phyloP scores from a whole-genome alignment of 2,888 invertebrate species.

The Polyommatus icarus region DNA sequence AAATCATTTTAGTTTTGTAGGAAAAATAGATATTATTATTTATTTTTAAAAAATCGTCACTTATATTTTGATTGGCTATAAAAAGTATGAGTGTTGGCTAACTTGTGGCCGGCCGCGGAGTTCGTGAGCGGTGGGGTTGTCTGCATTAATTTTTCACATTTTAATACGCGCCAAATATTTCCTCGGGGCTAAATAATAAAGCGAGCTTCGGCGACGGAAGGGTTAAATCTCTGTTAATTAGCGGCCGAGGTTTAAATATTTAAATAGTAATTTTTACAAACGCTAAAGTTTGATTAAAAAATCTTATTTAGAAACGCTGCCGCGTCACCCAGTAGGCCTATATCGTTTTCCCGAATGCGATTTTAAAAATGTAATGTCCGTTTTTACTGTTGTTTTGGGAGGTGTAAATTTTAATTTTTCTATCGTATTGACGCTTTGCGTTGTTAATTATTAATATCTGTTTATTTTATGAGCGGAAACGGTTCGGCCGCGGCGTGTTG shows the following conservation, averaged over 20 bases:
- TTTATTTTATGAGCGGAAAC: slow-evolving; percentile 64
- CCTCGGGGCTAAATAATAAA: slow-evolving; percentile 76
- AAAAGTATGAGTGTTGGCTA: not conserved
- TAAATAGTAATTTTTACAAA: slow-evolving; percentile 81
- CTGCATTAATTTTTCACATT: slow-evolving; percentile 76
- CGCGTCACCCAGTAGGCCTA: slow-evolving; percentile 71
- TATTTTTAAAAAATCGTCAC: not conserved
- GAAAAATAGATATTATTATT: not conserved
- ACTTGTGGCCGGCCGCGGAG: not conserved
- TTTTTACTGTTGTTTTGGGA: slow-evolving; percentile 66
- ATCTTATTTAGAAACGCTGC: slow-evolving; percentile 59
- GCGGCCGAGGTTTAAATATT: slow-evolving; percentile 73
- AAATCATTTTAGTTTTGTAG: not conserved
- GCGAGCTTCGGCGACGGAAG: slow-evolving; percentile 75
- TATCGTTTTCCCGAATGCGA: slow-evolving; percentile 64
- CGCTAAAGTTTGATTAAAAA: slow-evolving; percentile 81
- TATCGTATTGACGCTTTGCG: slow-evolving; percentile 67
- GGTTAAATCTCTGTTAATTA: slow-evolving; percentile 81
- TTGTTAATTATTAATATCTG: slow-evolving; percentile 69
- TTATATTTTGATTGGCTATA: slow-evolving; percentile 16
- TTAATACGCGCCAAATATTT: slow-evolving; percentile 81
- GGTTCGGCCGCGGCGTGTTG: slow-evolving; percentile 45
- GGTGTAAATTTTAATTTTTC: slow-evolving; percentile 70
- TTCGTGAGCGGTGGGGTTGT: slow-evolving; percentile 47
- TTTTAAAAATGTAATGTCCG: slow-evolving; percentile 76